Base-by-base conservation (phyloP, 2,113 vertebrate species). In the Gymnorhina tibicen region DNA sequence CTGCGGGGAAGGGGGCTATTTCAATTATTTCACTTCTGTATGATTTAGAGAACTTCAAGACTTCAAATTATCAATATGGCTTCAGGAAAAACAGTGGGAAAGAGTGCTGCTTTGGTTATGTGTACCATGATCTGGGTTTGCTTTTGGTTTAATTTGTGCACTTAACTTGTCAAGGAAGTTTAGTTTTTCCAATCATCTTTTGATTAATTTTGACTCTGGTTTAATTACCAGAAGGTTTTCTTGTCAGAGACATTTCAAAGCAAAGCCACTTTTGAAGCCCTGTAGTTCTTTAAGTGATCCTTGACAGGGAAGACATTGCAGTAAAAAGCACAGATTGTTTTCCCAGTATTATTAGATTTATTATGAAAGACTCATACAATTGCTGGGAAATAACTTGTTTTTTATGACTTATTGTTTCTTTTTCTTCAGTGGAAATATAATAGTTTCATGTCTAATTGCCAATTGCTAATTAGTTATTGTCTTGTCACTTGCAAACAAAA, bases 391-490 rank as follows among this genome's bases (percentile, higher is more conserved):
- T 50, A 5, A 47, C 58, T 79, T 88, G 74, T 82, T n/a, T 87
- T 89, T 89, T 87, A 67, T 94, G 58, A 85, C 32, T 85, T 95
- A 53, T 0, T 69, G n/a, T 78, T 94, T 87, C 59, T 86, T 86
- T 70, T 93, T 74, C 55, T 93, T 95, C 41, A 72, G 41, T 56
- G 56, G 53, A 89, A 49, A 26, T 87, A 3, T 76, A 82, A 33
- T 75, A 70, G 41, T 69, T 93, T 64, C 16, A 21, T 24, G n/a
- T 74, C 55, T 87, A 91, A 68, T 84, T 89, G 79, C 55, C 44
- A n/a, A 44, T 90, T 97, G 52, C 86, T 87, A 80, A 85, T 94
- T 84, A 91, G 56, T 90, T 90, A 47, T 56, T 91, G 60, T 79
- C 44, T 52, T 44, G 44, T 92, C 55, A 83, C 44, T 89, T 94